phyloP scores from a whole-genome alignment of 2,113 vertebrate species.

The Conger conger region DNA sequence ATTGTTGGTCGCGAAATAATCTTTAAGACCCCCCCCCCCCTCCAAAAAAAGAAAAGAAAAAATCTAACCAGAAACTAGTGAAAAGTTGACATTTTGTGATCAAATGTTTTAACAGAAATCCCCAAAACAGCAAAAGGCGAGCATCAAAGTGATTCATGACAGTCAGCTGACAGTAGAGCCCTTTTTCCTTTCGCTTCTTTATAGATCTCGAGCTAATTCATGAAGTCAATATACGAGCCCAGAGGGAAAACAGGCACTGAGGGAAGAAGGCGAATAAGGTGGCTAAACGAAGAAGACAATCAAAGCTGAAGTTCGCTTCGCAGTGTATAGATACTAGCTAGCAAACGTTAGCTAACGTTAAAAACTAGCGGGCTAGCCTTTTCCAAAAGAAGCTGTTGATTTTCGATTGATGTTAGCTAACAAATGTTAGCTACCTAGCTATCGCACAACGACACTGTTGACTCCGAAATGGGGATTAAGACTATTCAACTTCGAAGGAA shows the following conservation, averaged over 20 bases:
- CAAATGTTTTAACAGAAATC: slow-evolving; percentile 46
- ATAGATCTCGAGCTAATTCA: slow-evolving; percentile 54
- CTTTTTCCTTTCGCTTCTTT: slow-evolving; percentile 51
- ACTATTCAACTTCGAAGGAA: slow-evolving; percentile 9
- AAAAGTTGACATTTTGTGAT: slow-evolving; percentile 58
- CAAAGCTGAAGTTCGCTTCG: slow-evolving; percentile 38
- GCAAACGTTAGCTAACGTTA: slow-evolving; percentile 6
- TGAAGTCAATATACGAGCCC: slow-evolving; percentile 53
- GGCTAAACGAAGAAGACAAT: slow-evolving; percentile 29
- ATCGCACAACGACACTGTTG: neutral
- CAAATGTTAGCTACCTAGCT: neutral
- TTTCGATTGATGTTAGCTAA: neutral
- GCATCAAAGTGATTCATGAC: slow-evolving; percentile 61
- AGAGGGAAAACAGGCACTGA: slow-evolving; percentile 28
- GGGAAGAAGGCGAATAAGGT: slow-evolving; percentile 36
- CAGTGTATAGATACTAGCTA: slow-evolving; percentile 3
- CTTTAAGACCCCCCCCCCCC: slow-evolving; percentile 63
- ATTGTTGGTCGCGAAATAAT: slow-evolving; percentile 76
- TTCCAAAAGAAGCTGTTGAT: slow-evolving; percentile 12
- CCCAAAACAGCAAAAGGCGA: slow-evolving; percentile 47
- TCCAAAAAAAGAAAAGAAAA: slow-evolving; percentile 49
- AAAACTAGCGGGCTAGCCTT: neutral
- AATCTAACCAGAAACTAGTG: slow-evolving; percentile 50
- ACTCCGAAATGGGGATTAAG: neutral
- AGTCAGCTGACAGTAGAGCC: slow-evolving; percentile 76